Percentiles rank a stretch among this genome's conserved stretches.
Conservation (phyloP, 2,888 invertebrate genomes). For the Stramonita haemastoma region DNA sequence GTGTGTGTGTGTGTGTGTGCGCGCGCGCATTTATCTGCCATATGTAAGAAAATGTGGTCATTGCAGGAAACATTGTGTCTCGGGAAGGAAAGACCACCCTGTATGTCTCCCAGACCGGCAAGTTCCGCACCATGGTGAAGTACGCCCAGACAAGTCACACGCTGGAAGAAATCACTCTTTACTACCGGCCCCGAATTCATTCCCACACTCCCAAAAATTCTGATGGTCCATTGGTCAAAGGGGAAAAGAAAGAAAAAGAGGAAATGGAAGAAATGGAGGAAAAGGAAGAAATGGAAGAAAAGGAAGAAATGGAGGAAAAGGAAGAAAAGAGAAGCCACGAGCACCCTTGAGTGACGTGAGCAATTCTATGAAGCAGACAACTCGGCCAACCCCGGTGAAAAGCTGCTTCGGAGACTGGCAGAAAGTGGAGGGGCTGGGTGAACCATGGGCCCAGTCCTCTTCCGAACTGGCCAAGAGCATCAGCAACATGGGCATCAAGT, state of each 20-base stretch:
- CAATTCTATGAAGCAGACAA: background rate
- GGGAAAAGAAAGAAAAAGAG: background rate
- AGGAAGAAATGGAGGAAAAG: too few relatives aligned
- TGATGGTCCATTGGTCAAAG: background rate
- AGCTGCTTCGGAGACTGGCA: too few relatives aligned
- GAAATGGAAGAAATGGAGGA: too few relatives aligned
- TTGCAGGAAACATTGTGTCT: conserved; percentile 26
- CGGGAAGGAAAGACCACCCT: conserved; percentile 18
- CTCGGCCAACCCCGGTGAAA: background rate
- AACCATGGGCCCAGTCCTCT: background rate
- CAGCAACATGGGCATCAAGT: too few relatives aligned
- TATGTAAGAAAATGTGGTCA: too few relatives aligned
- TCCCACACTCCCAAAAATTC: background rate
- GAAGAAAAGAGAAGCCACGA: background rate
- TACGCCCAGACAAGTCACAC: background rate
- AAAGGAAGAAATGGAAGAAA: too few relatives aligned
- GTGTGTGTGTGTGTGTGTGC: too few relatives aligned
- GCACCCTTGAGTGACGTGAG: background rate
- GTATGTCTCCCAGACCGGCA: background rate
- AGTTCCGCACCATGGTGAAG: background rate
- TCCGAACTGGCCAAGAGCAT: background rate
- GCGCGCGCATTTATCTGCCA: too few relatives aligned
- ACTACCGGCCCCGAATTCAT: conserved; percentile 28
- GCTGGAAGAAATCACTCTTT: conserved; percentile 16
- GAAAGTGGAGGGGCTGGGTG: background rate